Percentiles rank a stretch among this genome's conserved stretches.
phyloP scores from a whole-genome alignment of 2,113 vertebrate species.

The Elaphurus davidianus region DNA sequence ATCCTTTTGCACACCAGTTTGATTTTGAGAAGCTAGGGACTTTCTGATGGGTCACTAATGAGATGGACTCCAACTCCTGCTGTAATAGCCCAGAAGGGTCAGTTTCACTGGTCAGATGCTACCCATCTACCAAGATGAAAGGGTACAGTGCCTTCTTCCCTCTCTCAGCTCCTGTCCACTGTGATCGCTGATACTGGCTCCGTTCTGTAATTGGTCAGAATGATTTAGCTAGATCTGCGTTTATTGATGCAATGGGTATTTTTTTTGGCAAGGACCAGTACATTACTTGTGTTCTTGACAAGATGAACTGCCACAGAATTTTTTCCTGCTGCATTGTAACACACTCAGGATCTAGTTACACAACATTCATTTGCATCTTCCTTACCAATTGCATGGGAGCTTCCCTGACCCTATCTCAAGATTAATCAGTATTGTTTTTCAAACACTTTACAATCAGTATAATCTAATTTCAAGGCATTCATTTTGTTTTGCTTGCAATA shows the following conservation, averaged over 20 bases:
- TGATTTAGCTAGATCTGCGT: conserved; percentile 57
- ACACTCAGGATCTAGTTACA: not conserved
- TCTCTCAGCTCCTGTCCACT: not conserved
- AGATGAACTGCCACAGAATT: not conserved
- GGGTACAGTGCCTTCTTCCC: not conserved
- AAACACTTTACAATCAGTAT: not conserved
- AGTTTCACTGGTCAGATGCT: not conserved
- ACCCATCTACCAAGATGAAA: not conserved
- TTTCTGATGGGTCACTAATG: not conserved
- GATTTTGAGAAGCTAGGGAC: not conserved
- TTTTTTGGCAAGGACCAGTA: conserved; percentile 41
- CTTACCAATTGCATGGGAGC: not conserved
- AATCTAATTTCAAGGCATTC: not conserved
- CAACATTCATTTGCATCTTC: conserved; percentile 22
- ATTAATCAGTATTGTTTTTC: not conserved
- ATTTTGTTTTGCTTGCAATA: not conserved
- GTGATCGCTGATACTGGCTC: not conserved
- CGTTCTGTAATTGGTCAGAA: conserved; percentile 21
- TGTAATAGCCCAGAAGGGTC: not conserved
- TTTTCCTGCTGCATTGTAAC: not conserved
- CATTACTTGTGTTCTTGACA: conserved; percentile 56
- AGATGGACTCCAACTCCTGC: not conserved
- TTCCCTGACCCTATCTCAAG: not conserved
- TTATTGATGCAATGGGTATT: conserved; percentile 36
- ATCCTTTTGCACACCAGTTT: not conserved